Percentiles rank a stretch among this genome's conserved stretches.
Conservation (phyloP, 1,140 invertebrate species). For the Panulirus ornatus region DNA sequence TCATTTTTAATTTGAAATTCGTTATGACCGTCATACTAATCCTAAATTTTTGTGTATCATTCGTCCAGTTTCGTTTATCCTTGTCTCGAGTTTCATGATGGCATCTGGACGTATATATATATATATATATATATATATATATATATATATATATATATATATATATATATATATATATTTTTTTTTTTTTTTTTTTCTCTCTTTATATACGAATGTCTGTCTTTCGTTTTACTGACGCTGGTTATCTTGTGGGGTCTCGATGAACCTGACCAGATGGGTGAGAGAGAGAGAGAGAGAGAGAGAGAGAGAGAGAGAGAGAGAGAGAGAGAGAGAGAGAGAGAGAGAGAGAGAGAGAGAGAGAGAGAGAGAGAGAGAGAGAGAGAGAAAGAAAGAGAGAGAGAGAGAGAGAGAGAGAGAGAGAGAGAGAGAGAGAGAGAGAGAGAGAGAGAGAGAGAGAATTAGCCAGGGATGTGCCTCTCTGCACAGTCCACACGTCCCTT, state of each 20-base stretch:
- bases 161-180: not conserved
- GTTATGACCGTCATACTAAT: too few relatives aligned
- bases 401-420: too few relatives aligned
- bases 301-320: not conserved
- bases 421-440: not conserved
- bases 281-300: not conserved
- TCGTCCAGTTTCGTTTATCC: too few relatives aligned
- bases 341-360: not conserved
- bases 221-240: too few relatives aligned
- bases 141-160: not conserved
- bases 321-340: not conserved
- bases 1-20: too few relatives aligned
- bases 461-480: too few relatives aligned
- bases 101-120: not conserved
- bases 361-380: constrained; percentile 10
- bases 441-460: not conserved
- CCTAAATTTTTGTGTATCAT: too few relatives aligned
- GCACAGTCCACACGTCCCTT: too few relatives aligned
- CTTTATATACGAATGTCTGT: too few relatives aligned
- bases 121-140: not conserved
- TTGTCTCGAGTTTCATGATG: too few relatives aligned
- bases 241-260: too few relatives aligned
- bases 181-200: not conserved
- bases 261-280: too few relatives aligned
- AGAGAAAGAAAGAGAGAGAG: not conserved